Evolutionary conservation across 2,113 vertebrate species (phyloP).

Genomic region (Columba janthina): DNA sequence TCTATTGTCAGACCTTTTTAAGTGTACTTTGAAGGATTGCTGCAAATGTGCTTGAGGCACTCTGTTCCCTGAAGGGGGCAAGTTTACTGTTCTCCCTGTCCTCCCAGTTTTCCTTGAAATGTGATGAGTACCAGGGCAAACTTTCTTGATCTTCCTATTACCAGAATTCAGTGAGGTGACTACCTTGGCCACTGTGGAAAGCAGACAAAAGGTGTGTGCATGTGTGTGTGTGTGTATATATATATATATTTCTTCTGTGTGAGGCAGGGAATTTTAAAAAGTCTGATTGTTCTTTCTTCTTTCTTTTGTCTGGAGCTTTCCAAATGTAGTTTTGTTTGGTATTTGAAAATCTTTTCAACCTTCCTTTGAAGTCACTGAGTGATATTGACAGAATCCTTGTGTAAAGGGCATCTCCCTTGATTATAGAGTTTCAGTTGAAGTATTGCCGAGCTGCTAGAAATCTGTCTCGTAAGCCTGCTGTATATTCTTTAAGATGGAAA

Average conservation of each 20-base stretch:
- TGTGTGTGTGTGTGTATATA: background rate
- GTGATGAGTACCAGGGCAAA: background rate
- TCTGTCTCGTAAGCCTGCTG: background rate
- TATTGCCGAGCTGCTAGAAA: background rate
- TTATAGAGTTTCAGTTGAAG: background rate
- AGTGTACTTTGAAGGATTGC: background rate
- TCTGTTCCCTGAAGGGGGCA: background rate
- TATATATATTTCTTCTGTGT: background rate
- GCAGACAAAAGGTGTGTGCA: background rate
- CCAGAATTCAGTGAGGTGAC: background rate
- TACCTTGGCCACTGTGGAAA: background rate
- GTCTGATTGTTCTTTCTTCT: background rate
- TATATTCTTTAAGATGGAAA: background rate
- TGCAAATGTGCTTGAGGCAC: background rate
- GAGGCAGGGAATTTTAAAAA: background rate
- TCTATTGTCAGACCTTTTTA: background rate
- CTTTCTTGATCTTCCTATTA: background rate
- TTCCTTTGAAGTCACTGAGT: slow-evolving; percentile 2
- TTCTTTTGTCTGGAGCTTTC: background rate
- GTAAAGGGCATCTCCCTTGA: slow-evolving; percentile 35
- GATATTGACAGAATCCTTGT: slow-evolving; percentile 3
- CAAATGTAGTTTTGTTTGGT: slow-evolving; percentile 8
- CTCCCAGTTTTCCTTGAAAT: background rate
- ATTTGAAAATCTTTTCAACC: slow-evolving; percentile 20
- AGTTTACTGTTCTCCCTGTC: background rate